Conservation (phyloP, 2,797 vertebrate species). For the Syndactyla subalaris region DNA sequence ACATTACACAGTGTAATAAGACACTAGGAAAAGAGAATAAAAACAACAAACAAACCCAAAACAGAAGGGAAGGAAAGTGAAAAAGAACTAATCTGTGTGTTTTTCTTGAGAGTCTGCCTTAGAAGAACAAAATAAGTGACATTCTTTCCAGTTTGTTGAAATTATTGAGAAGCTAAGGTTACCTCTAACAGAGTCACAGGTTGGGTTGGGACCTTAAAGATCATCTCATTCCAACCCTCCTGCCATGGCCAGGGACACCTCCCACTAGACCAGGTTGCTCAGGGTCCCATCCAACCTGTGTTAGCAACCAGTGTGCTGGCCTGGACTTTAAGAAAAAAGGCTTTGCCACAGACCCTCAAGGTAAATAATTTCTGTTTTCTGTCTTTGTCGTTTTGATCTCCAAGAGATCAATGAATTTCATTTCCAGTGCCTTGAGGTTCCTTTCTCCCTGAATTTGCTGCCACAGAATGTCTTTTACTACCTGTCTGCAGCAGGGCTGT, state of each 20-base stretch:
- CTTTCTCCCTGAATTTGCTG: neutral
- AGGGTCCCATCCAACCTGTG: neutral
- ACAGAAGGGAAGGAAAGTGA: neutral
- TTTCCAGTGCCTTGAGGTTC: neutral
- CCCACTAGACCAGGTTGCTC: neutral
- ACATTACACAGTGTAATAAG: fast-evolving
- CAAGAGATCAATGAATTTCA: neutral
- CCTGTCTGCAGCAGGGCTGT: neutral
- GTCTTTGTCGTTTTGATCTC: neutral
- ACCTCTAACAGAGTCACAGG: fast-evolving
- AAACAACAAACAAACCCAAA: neutral
- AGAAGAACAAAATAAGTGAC: neutral
- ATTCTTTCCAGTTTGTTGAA: neutral
- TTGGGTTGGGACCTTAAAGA: neutral
- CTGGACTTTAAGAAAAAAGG: neutral
- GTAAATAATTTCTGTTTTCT: fast-evolving
- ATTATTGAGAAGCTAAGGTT: neutral
- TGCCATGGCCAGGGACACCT: neutral
- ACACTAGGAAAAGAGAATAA: neutral
- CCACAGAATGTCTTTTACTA: neutral
- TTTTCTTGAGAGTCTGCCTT: neutral
- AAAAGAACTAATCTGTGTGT: neutral
- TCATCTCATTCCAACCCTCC: neutral
- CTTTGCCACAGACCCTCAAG: neutral
- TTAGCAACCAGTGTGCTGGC: neutral